Percentiles rank a stretch among this genome's conserved stretches.
These are phyloP conservation scores for Ellobius talpinus DNA, from an alignment of 2,113 vertebrate species.

Conservation along the genomic window DNA sequence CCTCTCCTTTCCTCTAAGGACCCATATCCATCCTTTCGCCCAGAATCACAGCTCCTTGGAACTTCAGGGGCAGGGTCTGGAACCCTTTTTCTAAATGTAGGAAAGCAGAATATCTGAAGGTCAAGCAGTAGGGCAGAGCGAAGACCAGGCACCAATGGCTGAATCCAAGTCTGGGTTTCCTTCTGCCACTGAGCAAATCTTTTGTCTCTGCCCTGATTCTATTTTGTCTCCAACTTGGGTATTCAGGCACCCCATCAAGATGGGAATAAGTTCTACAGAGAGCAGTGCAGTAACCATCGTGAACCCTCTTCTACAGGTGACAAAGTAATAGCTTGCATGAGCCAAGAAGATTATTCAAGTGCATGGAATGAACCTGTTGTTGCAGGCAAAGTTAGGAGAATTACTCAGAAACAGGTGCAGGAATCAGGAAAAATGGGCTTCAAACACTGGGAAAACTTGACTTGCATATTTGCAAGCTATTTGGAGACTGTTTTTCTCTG, in stretches of 20 bases:
- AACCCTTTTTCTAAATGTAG: conserved; percentile 32
- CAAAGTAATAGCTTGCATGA: not conserved
- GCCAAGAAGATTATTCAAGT: not conserved
- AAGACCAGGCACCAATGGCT: not conserved
- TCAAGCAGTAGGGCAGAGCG: not conserved
- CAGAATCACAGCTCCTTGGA: conserved; percentile 38
- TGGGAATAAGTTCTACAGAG: not conserved
- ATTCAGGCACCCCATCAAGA: not conserved
- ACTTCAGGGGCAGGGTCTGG: conserved; percentile 20
- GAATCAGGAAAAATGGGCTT: not conserved
- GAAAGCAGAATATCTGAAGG: conserved; percentile 7
- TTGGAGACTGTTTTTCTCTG: conserved; percentile 22
- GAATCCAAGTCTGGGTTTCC: not conserved
- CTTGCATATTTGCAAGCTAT: not conserved
- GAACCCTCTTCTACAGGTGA: not conserved
- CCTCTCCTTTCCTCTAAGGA: not conserved
- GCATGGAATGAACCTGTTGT: conserved; percentile 22
- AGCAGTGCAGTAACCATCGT: not conserved
- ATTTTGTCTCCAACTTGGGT: not conserved
- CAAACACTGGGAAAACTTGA: not conserved
- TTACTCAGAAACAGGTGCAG: not conserved
- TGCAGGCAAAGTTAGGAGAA: not conserved
- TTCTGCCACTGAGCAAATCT: not conserved
- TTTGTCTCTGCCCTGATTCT: not conserved
- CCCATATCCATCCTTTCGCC: not conserved